phyloP scores from a whole-genome alignment of 2,888 invertebrate species.

The Spilosoma lubricipeda region DNA sequence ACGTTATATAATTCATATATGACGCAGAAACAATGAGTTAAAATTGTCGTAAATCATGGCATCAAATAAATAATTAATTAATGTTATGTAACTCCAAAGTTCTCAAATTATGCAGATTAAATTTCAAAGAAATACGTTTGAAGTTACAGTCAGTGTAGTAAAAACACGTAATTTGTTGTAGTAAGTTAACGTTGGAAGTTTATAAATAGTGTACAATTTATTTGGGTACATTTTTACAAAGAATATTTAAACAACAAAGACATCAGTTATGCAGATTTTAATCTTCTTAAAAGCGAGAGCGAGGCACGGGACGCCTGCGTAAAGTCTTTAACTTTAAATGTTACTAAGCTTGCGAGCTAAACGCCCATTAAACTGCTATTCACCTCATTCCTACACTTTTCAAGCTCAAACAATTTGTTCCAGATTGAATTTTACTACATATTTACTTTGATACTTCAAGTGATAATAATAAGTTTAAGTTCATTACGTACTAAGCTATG shows the following conservation, averaged over 20 bases:
- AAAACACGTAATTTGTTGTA: not conserved
- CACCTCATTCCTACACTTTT: conserved; percentile 41
- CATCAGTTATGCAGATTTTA: conserved; percentile 76
- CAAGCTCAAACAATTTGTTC: conserved; percentile 37
- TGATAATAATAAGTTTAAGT: not conserved
- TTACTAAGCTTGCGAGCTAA: conserved; percentile 42
- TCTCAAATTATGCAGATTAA: conserved; percentile 1
- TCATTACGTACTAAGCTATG: not conserved
- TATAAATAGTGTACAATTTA: conserved; percentile 15
- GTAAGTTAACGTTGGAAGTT: not conserved
- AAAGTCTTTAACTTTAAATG: conserved; percentile 57
- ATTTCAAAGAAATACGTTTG: not conserved
- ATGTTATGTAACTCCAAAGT: conserved; percentile 4
- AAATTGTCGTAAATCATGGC: not conserved
- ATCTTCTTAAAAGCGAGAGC: conserved; percentile 71
- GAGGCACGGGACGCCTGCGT: conserved; percentile 38
- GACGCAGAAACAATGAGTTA: conserved; percentile 12
- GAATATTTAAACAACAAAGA: conserved; percentile 40
- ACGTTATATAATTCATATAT: conserved; percentile 15
- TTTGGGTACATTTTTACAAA: conserved; percentile 23
- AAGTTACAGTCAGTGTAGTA: not conserved
- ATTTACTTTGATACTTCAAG: conserved; percentile 1
- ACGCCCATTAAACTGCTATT: conserved; percentile 45
- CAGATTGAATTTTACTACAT: conserved; percentile 13
- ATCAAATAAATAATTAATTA: too few species aligned